Evolutionary conservation across 1,140 invertebrate genomes (phyloP).

Genomic region (Diuraphis noxia): DNA sequence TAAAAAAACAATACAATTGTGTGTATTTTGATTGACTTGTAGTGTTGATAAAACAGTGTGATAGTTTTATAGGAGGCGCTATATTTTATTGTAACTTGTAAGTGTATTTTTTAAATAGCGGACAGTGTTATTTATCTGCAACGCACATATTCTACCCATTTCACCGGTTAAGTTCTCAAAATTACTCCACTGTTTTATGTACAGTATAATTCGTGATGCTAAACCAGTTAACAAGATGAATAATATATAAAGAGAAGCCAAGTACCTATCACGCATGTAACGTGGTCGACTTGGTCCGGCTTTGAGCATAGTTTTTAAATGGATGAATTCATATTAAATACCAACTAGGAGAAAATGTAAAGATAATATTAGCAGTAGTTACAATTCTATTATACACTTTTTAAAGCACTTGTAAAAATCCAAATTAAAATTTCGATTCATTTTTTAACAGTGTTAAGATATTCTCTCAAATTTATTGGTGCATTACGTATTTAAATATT

Average conservation of each 20-base stretch:
- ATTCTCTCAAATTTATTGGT: neutral
- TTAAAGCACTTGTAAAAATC: neutral
- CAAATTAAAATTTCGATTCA: neutral
- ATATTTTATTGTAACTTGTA: neutral
- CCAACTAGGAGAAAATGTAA: neutral
- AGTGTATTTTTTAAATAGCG: neutral
- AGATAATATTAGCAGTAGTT: neutral
- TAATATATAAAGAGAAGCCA: neutral
- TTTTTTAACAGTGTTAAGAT: neutral
- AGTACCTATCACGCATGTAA: neutral
- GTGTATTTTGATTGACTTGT: neutral
- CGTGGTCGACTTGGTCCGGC: neutral
- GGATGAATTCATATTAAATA: neutral
- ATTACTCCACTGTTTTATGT: neutral
- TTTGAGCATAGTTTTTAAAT: neutral
- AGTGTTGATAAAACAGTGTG: neutral
- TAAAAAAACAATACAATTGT: neutral
- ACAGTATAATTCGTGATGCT: slow-evolving; percentile 4
- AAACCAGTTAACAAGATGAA: neutral
- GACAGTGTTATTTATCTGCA: neutral
- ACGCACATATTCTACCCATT: neutral
- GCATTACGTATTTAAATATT: neutral
- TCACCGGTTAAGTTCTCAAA: neutral
- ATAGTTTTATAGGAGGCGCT: neutral
- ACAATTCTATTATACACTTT: neutral